A percentile compares a stretch with the other conserved stretches of the same genome.
phyloP scores from a whole-genome alignment of 2,113 vertebrate species.

The Etheostoma spectabile region DNA sequence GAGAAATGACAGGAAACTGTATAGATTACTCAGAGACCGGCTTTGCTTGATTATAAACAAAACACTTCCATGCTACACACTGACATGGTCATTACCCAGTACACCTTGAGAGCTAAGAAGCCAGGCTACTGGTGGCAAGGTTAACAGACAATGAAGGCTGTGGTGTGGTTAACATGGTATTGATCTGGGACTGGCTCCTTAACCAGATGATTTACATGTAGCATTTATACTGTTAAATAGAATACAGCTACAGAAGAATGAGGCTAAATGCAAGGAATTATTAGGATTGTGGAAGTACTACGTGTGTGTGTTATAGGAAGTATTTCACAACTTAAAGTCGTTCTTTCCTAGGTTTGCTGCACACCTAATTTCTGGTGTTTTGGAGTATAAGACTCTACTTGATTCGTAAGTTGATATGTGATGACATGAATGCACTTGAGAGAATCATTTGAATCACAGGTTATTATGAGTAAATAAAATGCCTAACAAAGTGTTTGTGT shows the following conservation, averaged over 20 bases:
- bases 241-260: background rate
- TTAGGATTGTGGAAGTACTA: background rate
- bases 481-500: conserved; percentile 25
- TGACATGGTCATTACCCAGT: conserved; percentile 62
- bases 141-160: conserved; percentile 32
- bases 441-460: background rate
- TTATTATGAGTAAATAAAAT: background rate
- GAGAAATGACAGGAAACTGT: conserved; percentile 22
- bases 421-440: background rate
- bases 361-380: conserved; percentile 92
- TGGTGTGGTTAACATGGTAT: conserved; percentile 57
- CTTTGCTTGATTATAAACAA: conserved; percentile 31
- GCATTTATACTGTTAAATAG: conserved; percentile 12
- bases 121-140: conserved; percentile 11
- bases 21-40: background rate
- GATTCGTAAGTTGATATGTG: conserved; percentile 87
- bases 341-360: conserved; percentile 89
- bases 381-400: conserved; percentile 93
- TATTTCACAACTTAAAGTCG: background rate
- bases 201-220: conserved; percentile 52
- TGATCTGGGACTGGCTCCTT: conserved; percentile 46
- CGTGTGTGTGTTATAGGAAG: background rate
- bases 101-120: conserved; percentile 30
- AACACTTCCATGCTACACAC: conserved; percentile 22
- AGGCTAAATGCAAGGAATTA: background rate